Percentiles rank a stretch among this genome's conserved stretches.
Conservation (phyloP, 2,797 vertebrate species). For the Cyprinodon diabolis region DNA sequence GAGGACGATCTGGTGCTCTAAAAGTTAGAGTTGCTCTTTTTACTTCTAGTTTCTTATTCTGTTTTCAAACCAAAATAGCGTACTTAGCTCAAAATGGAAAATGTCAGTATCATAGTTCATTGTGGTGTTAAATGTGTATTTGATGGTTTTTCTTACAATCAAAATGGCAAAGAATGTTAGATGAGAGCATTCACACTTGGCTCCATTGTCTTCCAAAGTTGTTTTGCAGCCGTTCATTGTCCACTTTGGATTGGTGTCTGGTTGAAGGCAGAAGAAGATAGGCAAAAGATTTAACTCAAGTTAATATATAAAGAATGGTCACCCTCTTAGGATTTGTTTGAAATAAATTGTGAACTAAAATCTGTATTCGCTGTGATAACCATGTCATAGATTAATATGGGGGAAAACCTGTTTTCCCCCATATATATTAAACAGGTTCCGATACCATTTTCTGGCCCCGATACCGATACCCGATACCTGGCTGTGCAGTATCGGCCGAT, state of each 20-base stretch:
- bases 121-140: not conserved
- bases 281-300: not conserved
- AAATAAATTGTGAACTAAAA: too few relatives aligned
- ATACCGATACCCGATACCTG: too few relatives aligned
- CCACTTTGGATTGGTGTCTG: not conserved
- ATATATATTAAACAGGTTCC: too few relatives aligned
- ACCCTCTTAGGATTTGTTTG: too few relatives aligned
- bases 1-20: accelerated
- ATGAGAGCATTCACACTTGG: not conserved
- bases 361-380: too few relatives aligned
- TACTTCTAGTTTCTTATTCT: not conserved
- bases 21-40: accelerated
- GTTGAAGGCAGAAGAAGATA: not conserved
- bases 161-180: not conserved
- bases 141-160: not conserved
- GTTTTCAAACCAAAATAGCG: not conserved
- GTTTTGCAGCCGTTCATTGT: not conserved
- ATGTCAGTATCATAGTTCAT: not conserved
- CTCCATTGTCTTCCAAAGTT: too few relatives aligned
- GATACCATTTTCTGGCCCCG: too few relatives aligned
- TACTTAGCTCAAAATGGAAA: not conserved
- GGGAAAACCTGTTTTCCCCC: too few relatives aligned
- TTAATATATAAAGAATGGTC: not conserved
- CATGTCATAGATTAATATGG: too few relatives aligned
- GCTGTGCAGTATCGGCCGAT: too few relatives aligned